Evolutionary conservation across 2,797 vertebrate genomes (phyloP), one percentile per base, ranked within the genome.

Genomic region (Lithobates pipiens): DNA sequence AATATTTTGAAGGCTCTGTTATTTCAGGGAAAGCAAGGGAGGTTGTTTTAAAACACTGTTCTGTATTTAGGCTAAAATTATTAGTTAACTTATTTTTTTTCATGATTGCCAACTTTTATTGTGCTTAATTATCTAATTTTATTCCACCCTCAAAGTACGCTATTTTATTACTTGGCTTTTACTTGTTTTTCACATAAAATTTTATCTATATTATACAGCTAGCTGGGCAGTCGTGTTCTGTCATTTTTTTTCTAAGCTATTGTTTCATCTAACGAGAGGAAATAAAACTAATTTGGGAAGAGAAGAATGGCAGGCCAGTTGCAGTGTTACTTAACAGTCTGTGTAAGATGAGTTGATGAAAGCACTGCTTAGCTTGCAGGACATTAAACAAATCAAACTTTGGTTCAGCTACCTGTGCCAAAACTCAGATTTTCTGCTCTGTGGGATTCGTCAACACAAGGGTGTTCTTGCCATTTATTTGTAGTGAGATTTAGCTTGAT

Each of bases 301-400:
- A 27, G 10, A n/a, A 29, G 10, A 0, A 0, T 18, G 23, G 76
- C 54, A 42, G 27, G 16, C 83, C 76, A 57, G 9, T 18, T 69
- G 36, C 27, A 82, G 76, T 77, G 34, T 42, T 63, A 13, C 23
- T 88, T 82, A 71, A 50, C 77, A 7, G 76, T 83, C 72, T 70
- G 46, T 1, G 0, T 76, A 61, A 74, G 0, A 25, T 18, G 36
- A 69, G 32, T 29, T 74, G 67, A 75, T 73, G 5, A 39, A 77
- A 50, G 82, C 42, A 16, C 67, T 84, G 65, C 54, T 88, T 75
- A 36, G 25, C 71, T 83, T 86, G n/a, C 32, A 89, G 68, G 34
- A 72, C 76, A 16, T 11, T 42, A 77, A 70, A 88, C 63, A 84
- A 70, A 83, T 87, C 79, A 57, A 69, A 61, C 63, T 81, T 81